A percentile compares a stretch with the other conserved stretches of the same genome.
Evolutionary conservation across 2,888 invertebrate genomes (phyloP).

Genomic region (Bursaphelenchus okinawaensis): DNA sequence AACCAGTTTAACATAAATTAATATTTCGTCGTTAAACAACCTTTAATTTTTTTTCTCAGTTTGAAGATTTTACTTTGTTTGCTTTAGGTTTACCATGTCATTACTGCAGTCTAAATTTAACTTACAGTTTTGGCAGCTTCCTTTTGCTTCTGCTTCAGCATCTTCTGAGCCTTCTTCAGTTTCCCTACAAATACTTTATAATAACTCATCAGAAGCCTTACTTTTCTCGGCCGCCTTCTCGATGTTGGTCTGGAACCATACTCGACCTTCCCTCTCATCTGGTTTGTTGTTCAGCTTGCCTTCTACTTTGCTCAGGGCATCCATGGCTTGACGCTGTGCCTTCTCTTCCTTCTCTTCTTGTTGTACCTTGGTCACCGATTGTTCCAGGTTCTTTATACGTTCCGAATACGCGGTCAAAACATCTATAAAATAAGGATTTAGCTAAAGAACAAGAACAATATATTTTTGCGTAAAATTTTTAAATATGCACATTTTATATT

Average conservation of each 20-base stretch:
- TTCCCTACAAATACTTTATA: no score
- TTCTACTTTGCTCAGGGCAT: slow-evolving; percentile 27
- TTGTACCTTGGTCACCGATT: slow-evolving; percentile 72
- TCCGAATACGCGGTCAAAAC: slow-evolving; percentile 80
- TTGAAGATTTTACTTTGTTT: no score
- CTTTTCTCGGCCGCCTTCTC: slow-evolving; percentile 20
- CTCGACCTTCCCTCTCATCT: slow-evolving; percentile 22
- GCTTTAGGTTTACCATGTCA: no score
- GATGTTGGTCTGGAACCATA: slow-evolving; percentile 26
- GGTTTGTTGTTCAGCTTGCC: slow-evolving; percentile 30
- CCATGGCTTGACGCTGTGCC: slow-evolving; percentile 19
- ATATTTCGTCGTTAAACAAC: no score
- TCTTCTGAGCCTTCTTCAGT: slow-evolving; percentile 35
- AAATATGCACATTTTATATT: background rate
- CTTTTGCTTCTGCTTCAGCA: slow-evolving; percentile 28
- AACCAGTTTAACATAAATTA: no score
- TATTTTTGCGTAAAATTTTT: background rate
- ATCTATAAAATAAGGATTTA: slow-evolving; percentile 62
- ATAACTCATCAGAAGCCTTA: slow-evolving; percentile 1
- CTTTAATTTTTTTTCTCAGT: no score
- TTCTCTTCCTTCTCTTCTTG: slow-evolving; percentile 24
- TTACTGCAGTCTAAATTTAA: no score
- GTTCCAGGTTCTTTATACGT: slow-evolving; percentile 70
- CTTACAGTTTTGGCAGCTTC: slow-evolving; percentile 34
- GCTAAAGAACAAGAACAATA: background rate